Percentiles rank a stretch among this genome's conserved stretches.
Conservation (phyloP, 2,113 vertebrate species). For the Phainopepla nitens region DNA sequence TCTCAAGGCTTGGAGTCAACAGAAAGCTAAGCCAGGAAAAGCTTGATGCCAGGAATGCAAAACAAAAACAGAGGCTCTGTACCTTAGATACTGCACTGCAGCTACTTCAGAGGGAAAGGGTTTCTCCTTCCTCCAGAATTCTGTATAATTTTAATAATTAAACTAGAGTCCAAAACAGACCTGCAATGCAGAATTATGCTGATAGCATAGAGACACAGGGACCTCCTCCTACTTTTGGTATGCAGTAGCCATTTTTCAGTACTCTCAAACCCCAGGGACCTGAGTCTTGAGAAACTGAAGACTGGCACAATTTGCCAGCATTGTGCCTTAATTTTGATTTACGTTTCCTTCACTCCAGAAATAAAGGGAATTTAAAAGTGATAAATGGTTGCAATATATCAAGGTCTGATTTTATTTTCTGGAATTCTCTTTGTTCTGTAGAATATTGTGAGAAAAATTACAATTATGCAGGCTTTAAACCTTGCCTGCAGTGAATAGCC, state of each 20-base stretch:
- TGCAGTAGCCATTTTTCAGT: neutral
- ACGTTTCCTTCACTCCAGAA: neutral
- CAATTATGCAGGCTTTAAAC: neutral
- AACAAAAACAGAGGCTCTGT: neutral
- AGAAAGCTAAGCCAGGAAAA: neutral
- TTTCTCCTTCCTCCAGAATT: neutral
- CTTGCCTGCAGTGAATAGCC: neutral
- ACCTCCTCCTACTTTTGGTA: neutral
- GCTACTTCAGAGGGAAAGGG: neutral
- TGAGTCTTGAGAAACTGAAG: neutral
- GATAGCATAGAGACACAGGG: neutral
- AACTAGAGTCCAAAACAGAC: neutral
- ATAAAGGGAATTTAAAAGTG: neutral
- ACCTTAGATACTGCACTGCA: neutral
- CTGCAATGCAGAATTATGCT: neutral
- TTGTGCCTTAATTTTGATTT: neutral
- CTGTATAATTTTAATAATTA: neutral
- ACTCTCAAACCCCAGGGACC: neutral
- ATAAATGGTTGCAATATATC: neutral
- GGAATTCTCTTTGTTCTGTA: neutral
- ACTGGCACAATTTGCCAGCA: neutral
- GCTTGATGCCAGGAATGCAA: neutral
- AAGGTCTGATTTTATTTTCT: neutral
- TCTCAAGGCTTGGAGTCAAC: neutral
- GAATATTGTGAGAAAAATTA: neutral